A percentile compares a stretch with the other conserved stretches of the same genome.
Conservation (phyloP, 2,113 vertebrate species). For the Phrynosoma platyrhinos region DNA sequence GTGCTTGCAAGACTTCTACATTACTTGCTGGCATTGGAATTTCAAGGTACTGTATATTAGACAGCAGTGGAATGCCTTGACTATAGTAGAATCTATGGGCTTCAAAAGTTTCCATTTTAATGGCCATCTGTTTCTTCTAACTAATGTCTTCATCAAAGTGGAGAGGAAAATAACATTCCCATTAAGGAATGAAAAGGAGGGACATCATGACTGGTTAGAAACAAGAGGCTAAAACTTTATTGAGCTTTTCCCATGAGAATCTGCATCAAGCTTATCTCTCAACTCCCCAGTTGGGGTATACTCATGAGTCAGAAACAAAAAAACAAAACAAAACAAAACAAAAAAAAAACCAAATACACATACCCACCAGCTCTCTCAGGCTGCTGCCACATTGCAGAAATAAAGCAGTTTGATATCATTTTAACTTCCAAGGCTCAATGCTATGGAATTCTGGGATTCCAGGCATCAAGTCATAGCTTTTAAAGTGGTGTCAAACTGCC, state of each 20-base stretch:
- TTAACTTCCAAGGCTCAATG: too few relatives aligned
- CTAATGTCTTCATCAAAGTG: slow-evolving; percentile 16
- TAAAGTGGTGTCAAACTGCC: too few relatives aligned
- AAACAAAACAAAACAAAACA: too few relatives aligned
- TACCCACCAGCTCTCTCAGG: too few relatives aligned
- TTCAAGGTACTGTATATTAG: too few relatives aligned
- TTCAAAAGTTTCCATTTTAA: slow-evolving; percentile 43
- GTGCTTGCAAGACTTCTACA: neutral
- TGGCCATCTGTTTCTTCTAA: slow-evolving; percentile 53
- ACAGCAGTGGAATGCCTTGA: neutral
- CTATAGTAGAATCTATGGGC: slow-evolving; percentile 18
- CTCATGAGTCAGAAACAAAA: neutral
- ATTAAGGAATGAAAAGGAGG: neutral
- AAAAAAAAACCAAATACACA: too few relatives aligned
- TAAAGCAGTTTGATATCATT: too few relatives aligned
- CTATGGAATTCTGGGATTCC: too few relatives aligned
- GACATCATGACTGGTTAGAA: neutral
- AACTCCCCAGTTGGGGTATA: neutral
- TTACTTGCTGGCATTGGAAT: neutral
- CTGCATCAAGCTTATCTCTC: neutral
- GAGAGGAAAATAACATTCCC: neutral
- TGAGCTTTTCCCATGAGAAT: neutral
- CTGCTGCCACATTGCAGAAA: too few relatives aligned
- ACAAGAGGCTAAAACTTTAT: neutral
- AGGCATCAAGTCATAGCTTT: too few relatives aligned